These are phyloP conservation scores for Uropetala carovei DNA, from an alignment of 2,888 invertebrate species.

Conservation along the genomic window DNA sequence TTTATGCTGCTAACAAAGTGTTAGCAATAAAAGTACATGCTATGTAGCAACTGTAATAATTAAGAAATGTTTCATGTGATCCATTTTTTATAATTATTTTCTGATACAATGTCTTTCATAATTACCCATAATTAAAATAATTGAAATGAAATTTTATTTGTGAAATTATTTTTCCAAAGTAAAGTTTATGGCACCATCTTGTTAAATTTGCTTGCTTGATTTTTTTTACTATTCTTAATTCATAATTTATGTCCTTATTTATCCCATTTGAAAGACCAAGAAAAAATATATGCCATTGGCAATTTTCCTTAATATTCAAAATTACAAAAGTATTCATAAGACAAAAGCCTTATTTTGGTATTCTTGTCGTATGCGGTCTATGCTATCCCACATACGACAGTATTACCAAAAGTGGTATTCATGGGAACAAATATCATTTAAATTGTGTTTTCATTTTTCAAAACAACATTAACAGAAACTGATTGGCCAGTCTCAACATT, in stretches of 20 bases:
- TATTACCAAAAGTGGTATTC: no score
- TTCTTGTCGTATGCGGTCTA: no score
- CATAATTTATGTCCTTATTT: neutral
- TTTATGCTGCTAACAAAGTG: neutral
- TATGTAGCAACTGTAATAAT: constrained; percentile 12
- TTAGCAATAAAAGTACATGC: constrained; percentile 4
- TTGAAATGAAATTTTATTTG: neutral
- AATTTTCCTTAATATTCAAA: no score
- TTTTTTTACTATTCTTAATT: neutral
- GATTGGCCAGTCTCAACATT: no score
- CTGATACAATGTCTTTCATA: constrained; percentile 59
- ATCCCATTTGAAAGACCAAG: no score
- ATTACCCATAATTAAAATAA: constrained; percentile 40
- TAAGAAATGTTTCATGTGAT: constrained; percentile 34
- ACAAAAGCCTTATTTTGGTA: no score
- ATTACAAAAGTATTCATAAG: no score
- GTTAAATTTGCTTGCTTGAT: neutral
- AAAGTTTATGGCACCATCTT: neutral
- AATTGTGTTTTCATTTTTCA: no score
- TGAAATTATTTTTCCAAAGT: neutral
- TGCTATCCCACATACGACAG: no score
- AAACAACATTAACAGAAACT: no score
- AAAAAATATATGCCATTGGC: no score
- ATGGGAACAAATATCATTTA: no score
- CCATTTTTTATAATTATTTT: constrained; percentile 58